phyloP scores from a whole-genome alignment of 2,797 vertebrate species.

The Dryobates pubescens region DNA sequence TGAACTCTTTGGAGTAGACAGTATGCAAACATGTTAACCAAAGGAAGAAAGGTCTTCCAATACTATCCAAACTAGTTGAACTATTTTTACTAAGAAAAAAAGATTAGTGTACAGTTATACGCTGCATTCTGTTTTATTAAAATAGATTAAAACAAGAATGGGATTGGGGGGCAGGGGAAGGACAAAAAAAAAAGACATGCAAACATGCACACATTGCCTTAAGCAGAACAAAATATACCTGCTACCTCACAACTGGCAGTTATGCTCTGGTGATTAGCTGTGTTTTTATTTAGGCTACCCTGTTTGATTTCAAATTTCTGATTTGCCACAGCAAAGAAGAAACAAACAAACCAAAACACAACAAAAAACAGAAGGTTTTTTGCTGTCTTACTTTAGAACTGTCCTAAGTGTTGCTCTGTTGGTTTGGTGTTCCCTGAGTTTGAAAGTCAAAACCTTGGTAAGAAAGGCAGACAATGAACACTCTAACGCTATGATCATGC shows the following conservation, averaged over 20 bases:
- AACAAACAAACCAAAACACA: background rate
- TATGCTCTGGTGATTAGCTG: background rate
- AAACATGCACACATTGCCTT: background rate
- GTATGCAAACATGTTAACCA: background rate
- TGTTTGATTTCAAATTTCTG: background rate
- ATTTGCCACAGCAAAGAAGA: background rate
- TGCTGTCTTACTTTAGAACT: background rate
- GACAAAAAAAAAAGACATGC: background rate
- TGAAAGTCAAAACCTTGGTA: background rate
- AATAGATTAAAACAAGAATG: background rate
- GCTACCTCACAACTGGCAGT: background rate
- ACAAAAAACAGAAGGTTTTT: rapidly evolving
- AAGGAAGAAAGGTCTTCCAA: background rate
- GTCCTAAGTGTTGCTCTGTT: background rate
- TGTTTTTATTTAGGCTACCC: background rate
- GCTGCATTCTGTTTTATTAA: too few species aligned
- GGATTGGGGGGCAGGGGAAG: background rate
- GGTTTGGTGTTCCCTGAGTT: background rate
- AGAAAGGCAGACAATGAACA: background rate
- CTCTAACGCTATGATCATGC: background rate
- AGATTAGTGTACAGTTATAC: too few species aligned
- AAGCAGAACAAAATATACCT: background rate
- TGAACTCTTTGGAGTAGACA: background rate
- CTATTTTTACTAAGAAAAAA: background rate
- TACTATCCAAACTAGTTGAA: background rate